These are phyloP conservation scores for Tetrapedia diversipes DNA, from an alignment of 2,888 invertebrate genomes.

Conservation along the genomic window DNA sequence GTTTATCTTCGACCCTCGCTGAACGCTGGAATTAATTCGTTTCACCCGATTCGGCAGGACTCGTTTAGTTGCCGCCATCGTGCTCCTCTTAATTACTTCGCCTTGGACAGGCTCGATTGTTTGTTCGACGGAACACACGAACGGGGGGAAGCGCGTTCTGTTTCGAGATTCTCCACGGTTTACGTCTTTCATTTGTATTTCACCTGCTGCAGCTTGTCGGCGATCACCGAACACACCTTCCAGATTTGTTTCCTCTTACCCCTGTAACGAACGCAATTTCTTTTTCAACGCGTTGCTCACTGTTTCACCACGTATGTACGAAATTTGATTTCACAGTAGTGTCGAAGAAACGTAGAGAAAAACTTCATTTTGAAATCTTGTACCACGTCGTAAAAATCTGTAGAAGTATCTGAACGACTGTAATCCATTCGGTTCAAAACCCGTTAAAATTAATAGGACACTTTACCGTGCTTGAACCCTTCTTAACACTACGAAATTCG, in stretches of 20 bases:
- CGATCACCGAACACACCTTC: slow-evolving; percentile 27
- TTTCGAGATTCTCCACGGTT: slow-evolving; percentile 46
- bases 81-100: slow-evolving; percentile 69
- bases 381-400: too few relatives aligned
- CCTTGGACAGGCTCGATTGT: slow-evolving; percentile 65
- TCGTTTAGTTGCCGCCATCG: slow-evolving; percentile 70
- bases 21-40: slow-evolving; percentile 69
- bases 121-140: slow-evolving; percentile 59
- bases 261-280: not conserved
- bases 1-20: slow-evolving; percentile 67
- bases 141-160: slow-evolving; percentile 42
- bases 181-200: slow-evolving; percentile 61
- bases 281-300: not conserved
- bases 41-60: slow-evolving; percentile 62
- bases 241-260: not conserved
- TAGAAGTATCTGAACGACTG: too few relatives aligned
- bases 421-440: too few relatives aligned
- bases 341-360: too few relatives aligned
- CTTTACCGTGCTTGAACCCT: too few relatives aligned
- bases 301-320: too few relatives aligned
- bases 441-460: too few relatives aligned
- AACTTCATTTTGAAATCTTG: too few relatives aligned
- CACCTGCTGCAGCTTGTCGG: slow-evolving; percentile 59
- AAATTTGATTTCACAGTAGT: too few relatives aligned
- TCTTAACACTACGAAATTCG: too few relatives aligned